Conservation (phyloP, 2,797 vertebrate species). For the Tiaroga cobitis region DNA sequence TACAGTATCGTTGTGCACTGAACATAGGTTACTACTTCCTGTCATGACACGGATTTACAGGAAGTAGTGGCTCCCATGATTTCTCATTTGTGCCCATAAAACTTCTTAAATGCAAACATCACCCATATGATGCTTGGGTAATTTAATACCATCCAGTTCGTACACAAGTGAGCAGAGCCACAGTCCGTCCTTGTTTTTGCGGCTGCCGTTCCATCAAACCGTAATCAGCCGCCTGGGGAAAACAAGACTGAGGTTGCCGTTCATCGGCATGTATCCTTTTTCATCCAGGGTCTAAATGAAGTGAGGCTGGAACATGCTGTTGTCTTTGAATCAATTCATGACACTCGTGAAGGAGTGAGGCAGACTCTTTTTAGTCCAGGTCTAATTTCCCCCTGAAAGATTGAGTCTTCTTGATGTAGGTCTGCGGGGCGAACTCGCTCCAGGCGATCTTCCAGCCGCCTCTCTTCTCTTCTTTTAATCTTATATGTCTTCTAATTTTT, state of each 20-base stretch:
- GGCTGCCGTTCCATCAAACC: constrained; percentile 1
- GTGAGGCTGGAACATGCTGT: constrained; percentile 9
- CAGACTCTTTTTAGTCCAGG: constrained; percentile 56
- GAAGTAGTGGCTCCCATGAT: neutral
- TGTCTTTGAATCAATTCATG: constrained; percentile 35
- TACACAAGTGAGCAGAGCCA: neutral
- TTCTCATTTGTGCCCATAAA: neutral
- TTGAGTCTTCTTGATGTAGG: constrained; percentile 60
- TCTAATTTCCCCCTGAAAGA: constrained; percentile 68
- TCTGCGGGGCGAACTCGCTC: constrained; percentile 53
- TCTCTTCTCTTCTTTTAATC: constrained; percentile 69
- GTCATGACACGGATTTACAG: neutral
- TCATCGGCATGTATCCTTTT: constrained; percentile 5
- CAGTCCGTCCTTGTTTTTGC: neutral
- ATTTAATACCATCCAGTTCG: constrained; percentile 6
- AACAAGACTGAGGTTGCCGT: neutral
- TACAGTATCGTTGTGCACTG: neutral
- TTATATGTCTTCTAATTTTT: constrained; percentile 71
- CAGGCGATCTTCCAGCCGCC: constrained; percentile 50
- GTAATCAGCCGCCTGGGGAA: constrained; percentile 19
- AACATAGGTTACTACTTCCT: neutral
- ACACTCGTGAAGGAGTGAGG: constrained; percentile 33
- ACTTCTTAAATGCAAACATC: constrained; percentile 1
- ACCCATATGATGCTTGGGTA: neutral
- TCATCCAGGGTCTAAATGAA: constrained; percentile 23